A percentile compares a stretch with the other conserved stretches of the same genome.
These are phyloP conservation scores for Danaus melanippus DNA, from an alignment of 1,140 invertebrate genomes.

Conservation along the genomic window DNA sequence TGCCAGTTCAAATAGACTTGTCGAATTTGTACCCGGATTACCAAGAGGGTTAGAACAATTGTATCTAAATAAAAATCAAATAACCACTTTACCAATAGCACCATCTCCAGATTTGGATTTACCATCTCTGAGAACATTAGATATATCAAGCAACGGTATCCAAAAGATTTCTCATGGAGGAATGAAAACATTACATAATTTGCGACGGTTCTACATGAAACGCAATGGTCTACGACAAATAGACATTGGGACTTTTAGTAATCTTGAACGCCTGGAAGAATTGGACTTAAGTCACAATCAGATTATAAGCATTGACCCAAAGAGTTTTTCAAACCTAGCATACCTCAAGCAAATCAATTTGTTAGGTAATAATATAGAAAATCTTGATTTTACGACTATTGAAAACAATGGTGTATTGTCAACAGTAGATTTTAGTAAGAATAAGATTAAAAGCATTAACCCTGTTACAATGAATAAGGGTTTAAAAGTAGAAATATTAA, in stretches of 20 bases:
- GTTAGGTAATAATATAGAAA: conserved; percentile 82
- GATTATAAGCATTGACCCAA: conserved; percentile 77
- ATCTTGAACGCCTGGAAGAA: conserved; percentile 80
- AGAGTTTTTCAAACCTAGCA: conserved; percentile 76
- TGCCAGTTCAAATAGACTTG: conserved; percentile 81
- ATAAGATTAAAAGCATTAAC: conserved; percentile 80
- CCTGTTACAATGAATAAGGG: conserved; percentile 77
- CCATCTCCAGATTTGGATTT: conserved; percentile 79
- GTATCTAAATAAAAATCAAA: conserved; percentile 82
- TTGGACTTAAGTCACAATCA: conserved; percentile 86
- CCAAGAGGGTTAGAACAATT: conserved; percentile 84
- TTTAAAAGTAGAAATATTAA: conserved; percentile 80
- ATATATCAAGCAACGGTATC: conserved; percentile 84
- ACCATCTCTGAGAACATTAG: conserved; percentile 79
- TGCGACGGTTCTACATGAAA: conserved; percentile 83
- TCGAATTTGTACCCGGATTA: conserved; percentile 80
- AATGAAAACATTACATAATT: conserved; percentile 78
- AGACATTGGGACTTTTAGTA: conserved; percentile 80
- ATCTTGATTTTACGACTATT: conserved; percentile 78
- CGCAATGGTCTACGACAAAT: conserved; percentile 82
- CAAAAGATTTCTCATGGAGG: conserved; percentile 78
- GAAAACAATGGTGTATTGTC: conserved; percentile 77
- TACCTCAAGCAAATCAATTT: conserved; percentile 80
- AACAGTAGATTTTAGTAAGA: conserved; percentile 82
- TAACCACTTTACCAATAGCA: conserved; percentile 75